Base-by-base conservation (phyloP, 2,113 vertebrate genomes). In the Nettapus auritus region DNA sequence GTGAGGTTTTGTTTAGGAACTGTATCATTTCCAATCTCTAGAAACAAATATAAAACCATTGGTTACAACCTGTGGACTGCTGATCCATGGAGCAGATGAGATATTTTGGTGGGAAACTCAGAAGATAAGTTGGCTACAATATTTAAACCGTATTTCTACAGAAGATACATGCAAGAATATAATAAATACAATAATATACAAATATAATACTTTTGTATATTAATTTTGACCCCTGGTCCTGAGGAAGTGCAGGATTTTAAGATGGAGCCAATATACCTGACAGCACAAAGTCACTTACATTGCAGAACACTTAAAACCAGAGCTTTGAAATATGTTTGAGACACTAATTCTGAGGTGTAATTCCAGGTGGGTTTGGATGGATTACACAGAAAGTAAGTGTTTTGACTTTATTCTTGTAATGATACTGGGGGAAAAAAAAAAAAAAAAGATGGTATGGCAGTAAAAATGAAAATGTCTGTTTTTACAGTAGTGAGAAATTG, bases 21-120 rank as follows among this genome's bases (percentile, higher is more conserved):
- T 95, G 55, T 91, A 86, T 93, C 60, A 20, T 29, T 95, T 90
- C 79, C 82, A 93, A 46, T 66, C n/a, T 70, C 73, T 33, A 67
- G 74, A 93, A 79, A 85, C 21, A 89, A 94, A 86, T 17, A 80
- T 56, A 91, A 89, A 91, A 36, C 42, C 4, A 0, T 70, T 60
- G 62, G 26, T 64, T 70, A 88, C 36, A 89, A 60, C 20, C 5
- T 76, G 46, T 82, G 31, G 15, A 75, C 85, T 88, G 38, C 38
- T 42, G 46, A 77, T 74, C 38, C 18, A 22, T 55, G 38, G 13
- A 44, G 8, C 12, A 88, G 48, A 82, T 44, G 44, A 79, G 22
- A 19, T 28, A 82, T 79, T 91, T 88, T 59, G 40, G 25, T 53
- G 9, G 13, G 36, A 85, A 93, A 71, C 14, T 76, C 5, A 55